Evolutionary conservation across 2,113 vertebrate species (phyloP).

Genomic region (Stomatorhinus ivindoensis): DNA sequence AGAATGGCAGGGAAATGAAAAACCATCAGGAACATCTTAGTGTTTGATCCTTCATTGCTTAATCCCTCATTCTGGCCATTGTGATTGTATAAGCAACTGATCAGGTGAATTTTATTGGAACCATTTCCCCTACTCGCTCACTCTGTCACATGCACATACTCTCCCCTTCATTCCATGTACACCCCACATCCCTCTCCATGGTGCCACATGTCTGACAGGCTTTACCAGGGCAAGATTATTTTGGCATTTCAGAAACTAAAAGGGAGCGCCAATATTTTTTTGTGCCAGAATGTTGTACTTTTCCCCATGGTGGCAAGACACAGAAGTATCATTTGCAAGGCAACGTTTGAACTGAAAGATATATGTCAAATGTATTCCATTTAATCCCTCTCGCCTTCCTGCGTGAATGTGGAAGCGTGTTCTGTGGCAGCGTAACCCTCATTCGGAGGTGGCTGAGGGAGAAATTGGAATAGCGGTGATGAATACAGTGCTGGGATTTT

Average conservation of each 20-base stretch:
- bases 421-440: not conserved
- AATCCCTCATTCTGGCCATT: not conserved
- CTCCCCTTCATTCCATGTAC: not conserved
- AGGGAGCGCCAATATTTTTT: not conserved
- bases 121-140: not conserved
- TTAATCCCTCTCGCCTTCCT: not conserved
- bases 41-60: not conserved
- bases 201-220: not conserved
- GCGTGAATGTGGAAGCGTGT: not conserved
- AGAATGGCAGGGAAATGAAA: not conserved
- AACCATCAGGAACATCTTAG: not conserved
- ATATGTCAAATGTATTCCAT: not conserved
- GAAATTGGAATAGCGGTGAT: not conserved
- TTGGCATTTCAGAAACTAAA: not conserved
- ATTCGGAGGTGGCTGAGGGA: not conserved
- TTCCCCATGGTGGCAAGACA: not conserved
- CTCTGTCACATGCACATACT: not conserved
- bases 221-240: not conserved
- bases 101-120: not conserved
- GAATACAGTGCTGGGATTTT: not conserved
- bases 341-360: not conserved
- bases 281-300: not conserved
- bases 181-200: not conserved
- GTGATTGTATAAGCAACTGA: not conserved
- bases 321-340: conserved; percentile 3